Evolutionary conservation across 2,113 vertebrate genomes (phyloP), one percentile per base, ranked within the genome.

Genomic region (Silurus meridionalis): DNA sequence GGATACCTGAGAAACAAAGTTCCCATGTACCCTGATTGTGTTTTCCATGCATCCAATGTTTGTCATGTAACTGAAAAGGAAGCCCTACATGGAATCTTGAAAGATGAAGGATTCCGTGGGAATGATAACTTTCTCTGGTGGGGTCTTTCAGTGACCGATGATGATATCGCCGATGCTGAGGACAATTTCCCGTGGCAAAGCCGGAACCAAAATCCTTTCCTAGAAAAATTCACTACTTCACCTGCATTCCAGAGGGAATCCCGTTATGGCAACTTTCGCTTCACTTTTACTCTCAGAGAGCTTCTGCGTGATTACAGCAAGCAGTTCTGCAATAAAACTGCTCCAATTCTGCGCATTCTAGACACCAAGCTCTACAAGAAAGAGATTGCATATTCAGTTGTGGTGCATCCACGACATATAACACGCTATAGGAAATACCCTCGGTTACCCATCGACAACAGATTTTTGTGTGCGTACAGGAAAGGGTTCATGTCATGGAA

Each of bases 231-330:
- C 14, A 64, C 87, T 50, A 88, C 28, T 53, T 88, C 87, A 10
- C 83, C 83, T 0, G 87, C 87, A 25, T 88, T 88, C 79, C 60
- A 82, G 37, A 58, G 37, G 0, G 3, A 85, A 52, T 88, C 87
- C 50, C 72, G 60, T 14, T 88, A 85, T 71, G 87, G 87, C 80
- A 88, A 85, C 61, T 88, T 88, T n/a, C n/a, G 83, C 71, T 88
- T 88, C 37, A 85, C 58, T 13, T 88, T 88, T 67, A 37, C 37
- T 28, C 9, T 88, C 0, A 82, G 25, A 28, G 19, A 83, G 83
- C 80, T 88, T 15, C 84, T 88, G 14, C n/a, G 1, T 5, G 5
- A 3, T 17, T 88, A 88, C 72, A 46, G 48, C 53, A 19, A 23
- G 7, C 21, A 83, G n/a, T 79, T 25, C 80, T 82, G 83, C 23